These are phyloP conservation scores for Thunnus maccoyii DNA, from an alignment of 2,113 vertebrate species.

Conservation along the genomic window DNA sequence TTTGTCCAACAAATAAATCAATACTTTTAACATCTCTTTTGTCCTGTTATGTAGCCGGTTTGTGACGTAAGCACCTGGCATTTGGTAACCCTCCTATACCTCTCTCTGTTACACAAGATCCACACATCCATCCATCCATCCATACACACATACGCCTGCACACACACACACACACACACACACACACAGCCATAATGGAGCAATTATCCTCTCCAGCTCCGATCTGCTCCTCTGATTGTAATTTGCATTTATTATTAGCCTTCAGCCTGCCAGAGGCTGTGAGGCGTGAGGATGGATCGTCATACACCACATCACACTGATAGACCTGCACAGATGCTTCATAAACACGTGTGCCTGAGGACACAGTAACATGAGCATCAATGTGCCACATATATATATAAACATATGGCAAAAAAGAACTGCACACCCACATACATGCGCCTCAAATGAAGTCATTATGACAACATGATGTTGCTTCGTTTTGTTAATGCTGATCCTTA, in stretches of 20 bases:
- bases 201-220: slow-evolving; percentile 80
- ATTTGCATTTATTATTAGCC: slow-evolving; percentile 83
- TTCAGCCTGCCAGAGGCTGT: slow-evolving; percentile 63
- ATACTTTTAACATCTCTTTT: slow-evolving; percentile 42
- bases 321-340: slow-evolving; percentile 73
- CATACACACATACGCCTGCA: slow-evolving; percentile 29
- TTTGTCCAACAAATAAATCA: slow-evolving; percentile 62
- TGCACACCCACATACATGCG: neutral
- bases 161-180: slow-evolving; percentile 43
- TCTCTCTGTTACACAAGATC: slow-evolving; percentile 45
- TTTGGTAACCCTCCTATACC: slow-evolving; percentile 10
- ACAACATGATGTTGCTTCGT: slow-evolving; percentile 31
- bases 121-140: slow-evolving; percentile 37
- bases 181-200: slow-evolving; percentile 72
- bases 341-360: slow-evolving; percentile 54
- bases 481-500: slow-evolving; percentile 48
- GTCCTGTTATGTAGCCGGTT: slow-evolving; percentile 28
- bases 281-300: slow-evolving; percentile 59
- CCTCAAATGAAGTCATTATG: slow-evolving; percentile 33
- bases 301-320: slow-evolving; percentile 64
- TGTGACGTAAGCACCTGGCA: slow-evolving; percentile 55
- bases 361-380: slow-evolving; percentile 39
- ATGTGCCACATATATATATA: neutral
- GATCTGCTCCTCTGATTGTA: slow-evolving; percentile 78
- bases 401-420: neutral